Evolutionary conservation across 2,888 invertebrate species (phyloP).

Genomic region (Stenodema calcarata): DNA sequence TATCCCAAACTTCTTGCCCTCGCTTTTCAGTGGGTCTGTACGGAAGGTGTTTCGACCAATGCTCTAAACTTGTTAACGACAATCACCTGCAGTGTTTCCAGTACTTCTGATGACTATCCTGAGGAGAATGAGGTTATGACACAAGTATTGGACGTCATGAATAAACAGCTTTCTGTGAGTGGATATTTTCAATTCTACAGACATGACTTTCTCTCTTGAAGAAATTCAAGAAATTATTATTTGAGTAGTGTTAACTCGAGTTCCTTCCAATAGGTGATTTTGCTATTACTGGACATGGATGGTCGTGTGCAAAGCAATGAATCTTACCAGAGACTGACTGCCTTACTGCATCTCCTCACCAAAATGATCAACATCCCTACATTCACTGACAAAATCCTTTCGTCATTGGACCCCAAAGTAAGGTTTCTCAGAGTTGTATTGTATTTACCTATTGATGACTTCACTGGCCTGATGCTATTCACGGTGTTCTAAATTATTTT

Average conservation of each 20-base stretch:
- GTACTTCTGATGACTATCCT: neutral
- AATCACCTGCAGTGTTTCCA: neutral
- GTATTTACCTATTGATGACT: neutral
- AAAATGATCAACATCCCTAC: conserved; percentile 27
- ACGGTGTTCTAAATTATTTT: neutral
- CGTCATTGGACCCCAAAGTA: conserved; percentile 23
- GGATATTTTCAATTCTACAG: neutral
- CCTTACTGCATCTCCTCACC: conserved; percentile 41
- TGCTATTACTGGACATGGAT: conserved; percentile 44
- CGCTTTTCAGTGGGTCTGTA: conserved; percentile 65
- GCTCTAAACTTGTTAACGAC: conserved; percentile 48
- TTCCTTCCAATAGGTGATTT: conserved; percentile 30
- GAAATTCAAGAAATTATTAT: no score
- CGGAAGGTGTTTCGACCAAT: conserved; percentile 58
- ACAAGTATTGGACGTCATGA: conserved; percentile 11
- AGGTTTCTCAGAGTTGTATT: neutral
- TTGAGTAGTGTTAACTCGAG: neutral
- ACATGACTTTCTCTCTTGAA: no score
- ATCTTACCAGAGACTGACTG: conserved; percentile 30
- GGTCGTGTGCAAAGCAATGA: conserved; percentile 40
- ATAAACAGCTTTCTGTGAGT: conserved; percentile 44
- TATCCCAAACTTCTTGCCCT: conserved; percentile 62
- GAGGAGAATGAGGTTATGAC: neutral
- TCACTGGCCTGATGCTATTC: neutral
- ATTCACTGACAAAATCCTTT: conserved; percentile 32